phyloP scores from a whole-genome alignment of 37 sponge, comb jelly and placozoan species.

The Mnemiopsis leidyi region DNA sequence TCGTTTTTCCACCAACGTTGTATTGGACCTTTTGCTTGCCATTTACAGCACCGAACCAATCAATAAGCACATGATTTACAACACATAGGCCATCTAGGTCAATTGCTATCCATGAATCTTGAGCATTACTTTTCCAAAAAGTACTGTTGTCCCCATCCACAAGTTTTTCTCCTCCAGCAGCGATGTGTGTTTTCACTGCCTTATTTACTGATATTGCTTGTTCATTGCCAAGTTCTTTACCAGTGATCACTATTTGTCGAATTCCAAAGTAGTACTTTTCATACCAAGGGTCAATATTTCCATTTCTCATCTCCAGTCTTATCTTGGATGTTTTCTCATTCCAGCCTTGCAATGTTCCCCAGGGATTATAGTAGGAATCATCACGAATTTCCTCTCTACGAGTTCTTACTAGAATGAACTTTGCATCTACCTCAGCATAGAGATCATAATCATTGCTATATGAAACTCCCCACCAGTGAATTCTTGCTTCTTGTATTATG shows the following conservation, averaged over 20 bases:
- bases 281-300: constrained; percentile 7
- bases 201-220: background rate
- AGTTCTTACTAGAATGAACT: background rate
- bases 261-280: constrained; percentile 22
- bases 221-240: background rate
- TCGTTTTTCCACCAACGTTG: background rate
- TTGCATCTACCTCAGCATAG: background rate
- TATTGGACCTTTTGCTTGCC: background rate
- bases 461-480: constrained; percentile 31
- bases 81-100: background rate
- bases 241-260: background rate
- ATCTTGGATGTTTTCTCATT: background rate
- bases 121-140: background rate
- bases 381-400: background rate
- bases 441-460: constrained; percentile 37
- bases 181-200: background rate
- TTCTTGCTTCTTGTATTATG: background rate
- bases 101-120: background rate
- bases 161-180: background rate
- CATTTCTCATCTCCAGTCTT: background rate
- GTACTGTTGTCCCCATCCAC: background rate
- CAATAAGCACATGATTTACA: background rate
- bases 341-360: background rate
- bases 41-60: background rate
- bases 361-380: background rate